Evolutionary conservation across 2,888 invertebrate genomes (phyloP), one percentile per base, ranked within the genome.

Genomic region (Tetanocera ferruginea): DNA sequence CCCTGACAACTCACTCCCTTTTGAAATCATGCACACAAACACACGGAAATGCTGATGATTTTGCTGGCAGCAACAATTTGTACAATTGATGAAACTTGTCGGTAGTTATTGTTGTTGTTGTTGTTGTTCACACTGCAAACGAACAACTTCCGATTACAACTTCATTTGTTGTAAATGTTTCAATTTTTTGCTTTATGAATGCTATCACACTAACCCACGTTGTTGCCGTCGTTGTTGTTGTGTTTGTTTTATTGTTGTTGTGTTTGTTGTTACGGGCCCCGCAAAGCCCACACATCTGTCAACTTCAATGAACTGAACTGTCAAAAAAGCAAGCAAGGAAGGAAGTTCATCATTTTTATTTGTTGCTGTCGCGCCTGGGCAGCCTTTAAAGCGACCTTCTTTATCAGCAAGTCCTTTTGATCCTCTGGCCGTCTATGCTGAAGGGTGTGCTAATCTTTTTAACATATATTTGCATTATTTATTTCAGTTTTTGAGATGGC

Each of bases 101-200:
- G 76, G 73, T 80, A 75, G 62, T 57, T 78, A 78, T 70, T 78
- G 37, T 72, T 55, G 23, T 23, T 55, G 19, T 23, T 55, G 55
- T 31, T 31, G 64, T 31, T 78, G 73, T 67, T 77, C 74, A 80
- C 82, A 80, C 64, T 79, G 84, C 87, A 87, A 87, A 87, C 88
- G 88, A 87, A 88, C 85, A 86, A 88, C 87, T 87, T 87, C 88
- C 87, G 87, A 87, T 87, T 87, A 87, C 87, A 87, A 87, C 88
- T 87, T 87, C 86, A 88, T 87, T 88, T 87, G 85, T 87, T 87
- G 85, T 87, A 85, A 86, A 86, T 86, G 84, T 83, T 87, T 85
- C 83, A 49, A 74, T 62, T 64, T 74, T 70, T 70, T 5, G 17
- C n/a, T 69, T 25, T 14, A 25, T 34, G 17, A 25, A n/a, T 60